Conservation (phyloP, 2,113 vertebrate species). For the Carassius gibelio region DNA sequence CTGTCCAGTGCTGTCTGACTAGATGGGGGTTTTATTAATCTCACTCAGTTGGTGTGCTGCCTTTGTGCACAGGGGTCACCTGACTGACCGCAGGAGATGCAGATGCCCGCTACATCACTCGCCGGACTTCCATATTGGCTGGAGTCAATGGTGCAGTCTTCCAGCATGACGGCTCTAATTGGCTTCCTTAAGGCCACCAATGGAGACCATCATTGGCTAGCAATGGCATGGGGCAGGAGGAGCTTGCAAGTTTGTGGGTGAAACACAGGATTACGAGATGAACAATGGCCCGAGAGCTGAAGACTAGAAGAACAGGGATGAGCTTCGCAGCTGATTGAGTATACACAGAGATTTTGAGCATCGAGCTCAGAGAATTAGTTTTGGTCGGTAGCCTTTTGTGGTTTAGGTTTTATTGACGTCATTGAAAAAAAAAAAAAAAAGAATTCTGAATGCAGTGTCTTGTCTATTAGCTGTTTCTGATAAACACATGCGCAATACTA, state of each 20-base stretch:
- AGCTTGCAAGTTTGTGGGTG: slow-evolving; percentile 25
- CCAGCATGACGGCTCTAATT: slow-evolving; percentile 54
- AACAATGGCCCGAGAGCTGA: slow-evolving; percentile 59
- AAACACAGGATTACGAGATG: slow-evolving; percentile 71
- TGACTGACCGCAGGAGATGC: background rate
- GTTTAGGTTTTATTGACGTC: slow-evolving; percentile 37
- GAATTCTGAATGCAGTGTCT: background rate
- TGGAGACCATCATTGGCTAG: slow-evolving; percentile 65
- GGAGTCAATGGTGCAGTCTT: background rate
- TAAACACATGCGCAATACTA: background rate
- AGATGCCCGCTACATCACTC: background rate
- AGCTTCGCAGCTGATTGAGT: slow-evolving; percentile 68
- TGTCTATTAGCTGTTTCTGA: background rate
- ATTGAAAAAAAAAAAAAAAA: background rate
- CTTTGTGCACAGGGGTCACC: slow-evolving; percentile 19
- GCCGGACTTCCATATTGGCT: background rate
- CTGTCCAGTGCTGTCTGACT: slow-evolving; percentile 5
- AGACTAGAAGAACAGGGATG: slow-evolving; percentile 50
- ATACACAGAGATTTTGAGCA: slow-evolving; percentile 62
- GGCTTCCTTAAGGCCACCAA: slow-evolving; percentile 60
- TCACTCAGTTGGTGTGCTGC: background rate
- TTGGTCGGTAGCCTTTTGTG: slow-evolving; percentile 4
- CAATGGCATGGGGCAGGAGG: slow-evolving; percentile 9
- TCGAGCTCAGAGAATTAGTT: slow-evolving; percentile 6
- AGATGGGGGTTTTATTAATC: slow-evolving; percentile 13